Evolutionary conservation across 2,113 vertebrate genomes (phyloP), one percentile per base, ranked within the genome.

Genomic region (Sinocyclocheilus rhinocerous): DNA sequence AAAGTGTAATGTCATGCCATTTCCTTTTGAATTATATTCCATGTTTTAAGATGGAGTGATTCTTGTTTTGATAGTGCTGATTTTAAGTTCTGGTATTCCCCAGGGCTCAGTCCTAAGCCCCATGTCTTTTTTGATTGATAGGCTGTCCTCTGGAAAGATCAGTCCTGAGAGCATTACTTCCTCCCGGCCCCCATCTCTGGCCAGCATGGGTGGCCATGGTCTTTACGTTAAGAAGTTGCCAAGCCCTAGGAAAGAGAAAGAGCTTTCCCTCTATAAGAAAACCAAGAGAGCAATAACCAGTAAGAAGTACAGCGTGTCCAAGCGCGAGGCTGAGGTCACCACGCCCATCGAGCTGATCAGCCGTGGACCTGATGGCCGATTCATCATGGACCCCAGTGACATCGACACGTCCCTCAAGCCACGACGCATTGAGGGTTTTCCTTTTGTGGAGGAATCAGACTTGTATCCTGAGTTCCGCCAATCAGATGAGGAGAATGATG

Each of bases 401-500:
- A 94, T 93, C 87, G 96, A 96, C 88, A 91, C 94, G 1, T 92
- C 96, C 0, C 89, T 96, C 75, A 97, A 96, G 90, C 95, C 94
- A 0, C 95, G 97, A 70, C 96, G 97, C 86, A 99, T 99, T 42
- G 96, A 98, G 89, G 98, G 98, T 91, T 99, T 99, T 87, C 98
- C 98, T 84, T 99, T 99, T 11, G 98, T 97, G 0, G 97, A 99
- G 92, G 98, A 99, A 94, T 98, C 98, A 0, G 98, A 99, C 93
- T 96, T 98, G 96, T 99, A 99, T 95, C 98, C 98, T 0, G 98
- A 99, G 93, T 99, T 99, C 95, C 96, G 97, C 89, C 98, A 99
- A 94, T 99, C 98, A 0, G 98, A 99, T 0, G 98, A 99, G 93
- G 98, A 99, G 94, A 99, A 99, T 0, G 98, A 99, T 1, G 98